These are phyloP conservation scores for Tetraodon nigroviridis DNA, from an alignment of 2,113 vertebrate species.

Conservation along the genomic window DNA sequence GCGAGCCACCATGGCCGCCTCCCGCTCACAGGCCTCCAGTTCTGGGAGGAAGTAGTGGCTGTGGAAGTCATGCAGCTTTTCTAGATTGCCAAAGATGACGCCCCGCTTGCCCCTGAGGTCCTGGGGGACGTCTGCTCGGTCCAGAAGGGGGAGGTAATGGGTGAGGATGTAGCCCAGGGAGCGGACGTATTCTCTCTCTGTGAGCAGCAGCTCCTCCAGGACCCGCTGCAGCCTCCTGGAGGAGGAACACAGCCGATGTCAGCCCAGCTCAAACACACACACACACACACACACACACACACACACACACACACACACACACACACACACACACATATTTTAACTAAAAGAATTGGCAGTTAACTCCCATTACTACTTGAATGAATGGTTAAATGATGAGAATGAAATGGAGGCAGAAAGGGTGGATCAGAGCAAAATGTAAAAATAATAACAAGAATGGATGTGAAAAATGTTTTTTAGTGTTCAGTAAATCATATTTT, in stretches of 20 bases:
- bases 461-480: not conserved
- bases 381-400: no score
- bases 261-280: not conserved
- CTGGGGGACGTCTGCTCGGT: slow-evolving; percentile 73
- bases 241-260: not conserved
- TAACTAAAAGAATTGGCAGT: no score
- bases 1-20: slow-evolving; percentile 69
- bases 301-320: no score
- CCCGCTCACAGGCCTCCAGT: slow-evolving; percentile 70
- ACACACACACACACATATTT: no score
- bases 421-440: no score
- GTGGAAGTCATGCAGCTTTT: slow-evolving; percentile 78
- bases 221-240: slow-evolving; percentile 73
- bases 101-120: slow-evolving; percentile 74
- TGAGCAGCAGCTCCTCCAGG: slow-evolving; percentile 76
- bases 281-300: no score
- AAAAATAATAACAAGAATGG: not conserved
- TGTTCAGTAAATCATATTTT: no score
- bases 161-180: slow-evolving; percentile 71
- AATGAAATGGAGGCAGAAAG: no score
- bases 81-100: slow-evolving; percentile 77
- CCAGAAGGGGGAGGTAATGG: slow-evolving; percentile 76
- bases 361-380: no score
- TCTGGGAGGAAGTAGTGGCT: slow-evolving; percentile 74
- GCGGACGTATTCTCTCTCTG: slow-evolving; percentile 76